Conservation (phyloP, 2,888 invertebrate genomes). For the Bembecia ichneumoniformis region DNA sequence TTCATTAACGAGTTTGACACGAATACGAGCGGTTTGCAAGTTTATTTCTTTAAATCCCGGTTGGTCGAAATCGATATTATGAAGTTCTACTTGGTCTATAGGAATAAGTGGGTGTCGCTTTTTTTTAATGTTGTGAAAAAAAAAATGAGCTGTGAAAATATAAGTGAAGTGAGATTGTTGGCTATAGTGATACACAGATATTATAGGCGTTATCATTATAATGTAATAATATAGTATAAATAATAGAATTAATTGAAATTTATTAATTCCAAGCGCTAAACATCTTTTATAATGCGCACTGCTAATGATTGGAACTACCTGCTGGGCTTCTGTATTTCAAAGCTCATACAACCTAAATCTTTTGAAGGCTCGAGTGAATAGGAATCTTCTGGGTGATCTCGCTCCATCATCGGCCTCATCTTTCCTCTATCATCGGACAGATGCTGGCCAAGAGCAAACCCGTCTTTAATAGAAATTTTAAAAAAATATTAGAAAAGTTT, state of each 20-base stretch:
- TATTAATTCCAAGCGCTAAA: no score
- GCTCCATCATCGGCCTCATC: no score
- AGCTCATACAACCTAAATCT: no score
- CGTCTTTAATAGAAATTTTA: no score
- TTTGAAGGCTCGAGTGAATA: no score
- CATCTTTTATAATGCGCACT: no score
- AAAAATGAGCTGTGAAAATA: constrained; percentile 32
- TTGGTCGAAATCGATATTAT: constrained; percentile 29
- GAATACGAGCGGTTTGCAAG: constrained; percentile 22
- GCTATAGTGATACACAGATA: constrained; percentile 40
- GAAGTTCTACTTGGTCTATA: constrained; percentile 54
- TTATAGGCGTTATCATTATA: constrained; percentile 24
- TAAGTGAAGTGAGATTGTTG: constrained; percentile 30
- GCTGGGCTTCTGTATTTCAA: no score
- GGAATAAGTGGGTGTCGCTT: constrained; percentile 44
- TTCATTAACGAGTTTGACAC: constrained; percentile 20
- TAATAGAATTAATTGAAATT: neutral
- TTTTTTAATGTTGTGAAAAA: constrained; percentile 6
- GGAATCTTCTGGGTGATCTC: no score
- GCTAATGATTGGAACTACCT: no score
- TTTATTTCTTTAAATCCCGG: constrained; percentile 12
- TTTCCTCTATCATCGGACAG: no score
- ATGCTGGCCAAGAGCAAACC: no score
- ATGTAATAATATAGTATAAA: constrained; percentile 21
- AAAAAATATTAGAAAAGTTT: no score